A percentile compares a stretch with the other conserved stretches of the same genome.
These are phyloP conservation scores for Xestia sexstrigata DNA, from an alignment of 2,888 invertebrate species.

Conservation along the genomic window DNA sequence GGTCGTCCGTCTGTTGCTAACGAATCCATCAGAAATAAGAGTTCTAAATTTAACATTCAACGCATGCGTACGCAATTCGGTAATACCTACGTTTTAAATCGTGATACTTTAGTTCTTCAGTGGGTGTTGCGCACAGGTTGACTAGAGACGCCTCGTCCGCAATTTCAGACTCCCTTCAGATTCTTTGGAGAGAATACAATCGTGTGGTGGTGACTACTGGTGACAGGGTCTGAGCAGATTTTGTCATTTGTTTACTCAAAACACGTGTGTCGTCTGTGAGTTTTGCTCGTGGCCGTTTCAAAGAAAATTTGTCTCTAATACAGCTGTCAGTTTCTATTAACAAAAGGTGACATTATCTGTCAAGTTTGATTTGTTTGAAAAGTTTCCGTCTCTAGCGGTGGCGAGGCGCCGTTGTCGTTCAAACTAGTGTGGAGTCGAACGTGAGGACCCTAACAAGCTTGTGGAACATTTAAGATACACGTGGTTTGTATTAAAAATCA, in stretches of 20 bases:
- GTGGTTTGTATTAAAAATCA: neutral
- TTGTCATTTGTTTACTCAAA: neutral
- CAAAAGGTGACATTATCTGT: neutral
- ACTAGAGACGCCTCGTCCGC: neutral
- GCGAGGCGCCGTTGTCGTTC: neutral
- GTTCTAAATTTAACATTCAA: slow-evolving; percentile 38
- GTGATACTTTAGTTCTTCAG: neutral
- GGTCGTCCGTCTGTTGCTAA: slow-evolving; percentile 3
- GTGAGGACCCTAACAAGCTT: neutral
- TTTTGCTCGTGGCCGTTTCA: neutral
- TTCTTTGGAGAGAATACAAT: neutral
- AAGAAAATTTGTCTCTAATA: neutral
- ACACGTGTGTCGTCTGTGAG: neutral
- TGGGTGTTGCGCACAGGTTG: neutral
- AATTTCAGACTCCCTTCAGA: neutral
- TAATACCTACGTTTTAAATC: neutral
- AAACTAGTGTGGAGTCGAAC: neutral
- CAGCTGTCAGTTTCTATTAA: neutral
- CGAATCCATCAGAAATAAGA: slow-evolving; percentile 19
- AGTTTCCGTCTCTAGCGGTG: neutral
- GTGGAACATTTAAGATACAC: neutral
- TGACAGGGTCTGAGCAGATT: neutral
- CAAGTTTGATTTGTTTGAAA: neutral
- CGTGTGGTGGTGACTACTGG: neutral
- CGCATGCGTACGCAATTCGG: slow-evolving; percentile 22